These are phyloP conservation scores for Columba livia DNA, from an alignment of 2,113 vertebrate species.

Conservation along the genomic window DNA sequence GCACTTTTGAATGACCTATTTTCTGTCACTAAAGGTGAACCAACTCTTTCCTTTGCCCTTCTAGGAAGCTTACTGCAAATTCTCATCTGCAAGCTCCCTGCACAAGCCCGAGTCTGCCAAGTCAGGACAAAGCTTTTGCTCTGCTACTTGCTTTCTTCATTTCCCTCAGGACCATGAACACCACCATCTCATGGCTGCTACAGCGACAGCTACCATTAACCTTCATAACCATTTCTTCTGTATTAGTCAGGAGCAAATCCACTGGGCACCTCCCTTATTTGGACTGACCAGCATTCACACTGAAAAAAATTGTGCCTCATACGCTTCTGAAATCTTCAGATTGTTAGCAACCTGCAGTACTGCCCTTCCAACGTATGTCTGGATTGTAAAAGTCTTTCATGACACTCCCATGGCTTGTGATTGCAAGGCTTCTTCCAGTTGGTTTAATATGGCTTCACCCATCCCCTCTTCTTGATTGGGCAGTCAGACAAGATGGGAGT, in stretches of 20 bases:
- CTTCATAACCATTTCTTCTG: not conserved
- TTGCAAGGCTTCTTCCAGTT: not conserved
- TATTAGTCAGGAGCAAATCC: not conserved
- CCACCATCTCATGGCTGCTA: not conserved
- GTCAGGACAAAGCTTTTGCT: not conserved
- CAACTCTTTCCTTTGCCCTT: not conserved
- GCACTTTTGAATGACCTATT: not conserved
- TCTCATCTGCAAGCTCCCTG: not conserved
- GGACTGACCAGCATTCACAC: not conserved
- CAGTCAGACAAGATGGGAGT: not conserved
- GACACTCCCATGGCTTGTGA: not conserved
- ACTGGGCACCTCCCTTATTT: not conserved
- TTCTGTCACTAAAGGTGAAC: not conserved
- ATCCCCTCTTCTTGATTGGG: not conserved
- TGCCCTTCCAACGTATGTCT: not conserved
- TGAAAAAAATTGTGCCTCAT: not conserved
- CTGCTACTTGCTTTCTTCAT: not conserved
- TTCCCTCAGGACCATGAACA: not conserved
- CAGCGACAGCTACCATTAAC: not conserved
- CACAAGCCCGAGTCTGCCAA: not conserved
- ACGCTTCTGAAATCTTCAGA: not conserved
- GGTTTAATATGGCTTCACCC: not conserved
- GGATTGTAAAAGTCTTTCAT: not conserved
- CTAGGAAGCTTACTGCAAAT: not conserved
- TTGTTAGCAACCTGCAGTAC: not conserved